phyloP scores from a whole-genome alignment of 1,140 invertebrate species.

The Drosophila albomicans region DNA sequence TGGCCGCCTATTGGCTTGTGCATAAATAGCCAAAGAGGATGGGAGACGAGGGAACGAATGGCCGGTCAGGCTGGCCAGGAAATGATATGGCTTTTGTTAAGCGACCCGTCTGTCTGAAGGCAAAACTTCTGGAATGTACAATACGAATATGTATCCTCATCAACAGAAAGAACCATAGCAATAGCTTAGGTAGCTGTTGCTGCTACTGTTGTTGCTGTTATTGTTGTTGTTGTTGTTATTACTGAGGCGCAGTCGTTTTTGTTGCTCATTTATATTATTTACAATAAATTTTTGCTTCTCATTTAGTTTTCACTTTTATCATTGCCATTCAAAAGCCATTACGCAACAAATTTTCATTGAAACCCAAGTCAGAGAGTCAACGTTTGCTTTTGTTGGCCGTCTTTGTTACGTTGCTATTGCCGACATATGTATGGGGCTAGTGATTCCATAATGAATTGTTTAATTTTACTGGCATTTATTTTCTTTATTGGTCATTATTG shows the following conservation, averaged over 20 bases:
- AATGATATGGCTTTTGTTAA: constrained; percentile 64
- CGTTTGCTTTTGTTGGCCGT: constrained; percentile 6
- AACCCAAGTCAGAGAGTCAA: constrained; percentile 7
- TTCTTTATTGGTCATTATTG: constrained; percentile 62
- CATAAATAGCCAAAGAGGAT: constrained; percentile 28
- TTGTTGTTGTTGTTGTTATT: constrained; percentile 14
- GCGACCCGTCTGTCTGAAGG: constrained; percentile 18
- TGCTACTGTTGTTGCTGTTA: not conserved
- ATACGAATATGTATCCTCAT: constrained; percentile 39
- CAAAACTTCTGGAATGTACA: constrained; percentile 36
- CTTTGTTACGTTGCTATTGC: constrained; percentile 15
- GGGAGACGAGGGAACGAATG: not conserved
- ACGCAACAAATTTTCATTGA: constrained; percentile 58
- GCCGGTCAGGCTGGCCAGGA: constrained; percentile 35
- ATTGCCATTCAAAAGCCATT: constrained; percentile 53
- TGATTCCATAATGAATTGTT: constrained; percentile 71
- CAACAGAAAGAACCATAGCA: constrained; percentile 23
- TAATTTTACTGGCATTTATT: constrained; percentile 38
- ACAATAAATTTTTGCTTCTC: constrained; percentile 63
- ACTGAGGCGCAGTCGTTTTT: not conserved
- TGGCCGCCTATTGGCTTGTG: constrained; percentile 42
- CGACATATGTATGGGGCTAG: constrained; percentile 26
- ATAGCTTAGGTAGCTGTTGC: constrained; percentile 13
- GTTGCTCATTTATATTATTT: constrained; percentile 57
- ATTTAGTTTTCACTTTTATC: constrained; percentile 78